Evolutionary conservation across 2,113 vertebrate species (phyloP).

Genomic region (Cyanistes caeruleus): DNA sequence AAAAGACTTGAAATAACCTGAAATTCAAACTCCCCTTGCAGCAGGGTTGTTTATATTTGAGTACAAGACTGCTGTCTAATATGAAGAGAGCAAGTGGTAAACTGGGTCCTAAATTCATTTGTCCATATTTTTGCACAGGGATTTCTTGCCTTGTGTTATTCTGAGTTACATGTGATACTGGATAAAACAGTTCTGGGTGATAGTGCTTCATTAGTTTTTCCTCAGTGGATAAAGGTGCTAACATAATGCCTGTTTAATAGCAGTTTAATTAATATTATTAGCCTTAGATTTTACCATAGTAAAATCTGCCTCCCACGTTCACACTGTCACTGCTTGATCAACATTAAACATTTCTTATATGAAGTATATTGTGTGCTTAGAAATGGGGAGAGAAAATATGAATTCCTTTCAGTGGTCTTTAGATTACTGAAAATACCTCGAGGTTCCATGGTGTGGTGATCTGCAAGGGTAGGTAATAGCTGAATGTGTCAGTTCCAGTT

Average conservation of each 20-base stretch:
- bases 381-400: fast-evolving
- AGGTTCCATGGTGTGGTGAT: background rate
- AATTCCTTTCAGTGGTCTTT: background rate
- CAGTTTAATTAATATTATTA: background rate
- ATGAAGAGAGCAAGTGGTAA: background rate
- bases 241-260: background rate
- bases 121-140: background rate
- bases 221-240: background rate
- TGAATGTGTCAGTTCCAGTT: background rate
- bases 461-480: background rate
- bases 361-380: background rate
- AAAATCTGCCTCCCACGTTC: background rate
- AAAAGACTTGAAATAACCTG: background rate
- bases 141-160: background rate
- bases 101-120: background rate
- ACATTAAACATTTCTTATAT: fast-evolving
- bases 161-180: background rate
- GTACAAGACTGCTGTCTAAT: background rate
- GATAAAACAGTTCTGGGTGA: background rate
- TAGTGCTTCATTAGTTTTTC: background rate
- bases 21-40: background rate
- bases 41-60: background rate
- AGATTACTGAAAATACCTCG: background rate
- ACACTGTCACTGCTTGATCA: background rate
- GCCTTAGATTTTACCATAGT: background rate